Percentiles rank a stretch among this genome's conserved stretches.
phyloP scores from a whole-genome alignment of 2,888 invertebrate genomes.

The Heliconius hortense region DNA sequence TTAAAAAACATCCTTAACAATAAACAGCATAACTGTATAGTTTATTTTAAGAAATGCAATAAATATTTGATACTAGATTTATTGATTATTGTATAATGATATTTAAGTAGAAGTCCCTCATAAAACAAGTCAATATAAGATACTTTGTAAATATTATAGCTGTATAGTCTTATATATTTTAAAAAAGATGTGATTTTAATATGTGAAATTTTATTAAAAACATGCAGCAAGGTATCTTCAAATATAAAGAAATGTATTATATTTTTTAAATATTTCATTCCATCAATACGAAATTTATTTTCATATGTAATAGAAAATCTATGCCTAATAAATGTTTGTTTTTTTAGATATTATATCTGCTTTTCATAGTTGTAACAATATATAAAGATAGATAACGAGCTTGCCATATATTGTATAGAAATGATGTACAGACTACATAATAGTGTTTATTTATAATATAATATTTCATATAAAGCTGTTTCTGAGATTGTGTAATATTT shows the following conservation, averaged over 20 bases:
- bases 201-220: neutral
- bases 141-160: constrained; percentile 25
- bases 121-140: constrained; percentile 18
- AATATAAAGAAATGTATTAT: neutral
- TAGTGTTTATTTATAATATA: constrained; percentile 29
- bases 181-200: constrained; percentile 16
- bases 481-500: neutral
- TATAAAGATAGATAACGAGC: constrained; percentile 7
- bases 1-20: neutral
- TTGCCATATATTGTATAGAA: constrained; percentile 47
- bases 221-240: neutral
- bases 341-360: neutral
- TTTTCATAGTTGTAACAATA: neutral
- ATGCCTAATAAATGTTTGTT: neutral
- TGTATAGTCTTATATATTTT: constrained; percentile 1
- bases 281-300: neutral
- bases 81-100: neutral
- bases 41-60: neutral
- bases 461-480: constrained; percentile 26
- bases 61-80: neutral
- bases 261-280: neutral
- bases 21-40: neutral
- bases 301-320: neutral
- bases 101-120: constrained; percentile 7
- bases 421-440: constrained; percentile 45